Evolutionary conservation across 2,113 vertebrate genomes (phyloP).

Genomic region (Pedionomus torquatus): DNA sequence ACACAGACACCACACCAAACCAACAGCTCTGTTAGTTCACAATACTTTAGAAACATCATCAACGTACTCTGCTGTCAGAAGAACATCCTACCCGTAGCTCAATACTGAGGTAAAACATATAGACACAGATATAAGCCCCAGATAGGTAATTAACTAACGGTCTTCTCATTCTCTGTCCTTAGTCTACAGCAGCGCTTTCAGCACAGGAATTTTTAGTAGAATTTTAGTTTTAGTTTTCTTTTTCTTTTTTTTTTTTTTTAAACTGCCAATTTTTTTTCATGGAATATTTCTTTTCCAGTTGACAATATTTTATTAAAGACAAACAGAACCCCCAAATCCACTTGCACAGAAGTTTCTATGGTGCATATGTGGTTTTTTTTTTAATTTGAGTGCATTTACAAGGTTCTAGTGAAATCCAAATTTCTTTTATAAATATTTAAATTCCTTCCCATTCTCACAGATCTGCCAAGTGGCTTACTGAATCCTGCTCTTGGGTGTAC

Average conservation of each 20-base stretch:
- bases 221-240: background rate
- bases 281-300: background rate
- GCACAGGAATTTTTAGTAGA: background rate
- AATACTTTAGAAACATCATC: fast-evolving
- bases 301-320: background rate
- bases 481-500: background rate
- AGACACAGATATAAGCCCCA: background rate
- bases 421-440: background rate
- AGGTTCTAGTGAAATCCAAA: background rate
- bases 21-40: background rate
- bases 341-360: background rate
- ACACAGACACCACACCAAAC: background rate
- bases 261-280: fast-evolving
- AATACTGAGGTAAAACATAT: background rate
- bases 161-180: background rate
- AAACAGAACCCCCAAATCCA: background rate
- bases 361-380: background rate
- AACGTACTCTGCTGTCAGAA: fast-evolving
- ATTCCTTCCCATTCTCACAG: background rate
- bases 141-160: background rate
- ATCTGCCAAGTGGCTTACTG: background rate
- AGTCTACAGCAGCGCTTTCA: background rate
- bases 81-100: fast-evolving
- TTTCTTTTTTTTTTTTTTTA: background rate
- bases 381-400: background rate